Conservation (phyloP, 2,797 vertebrate species). For the Parotocinclus haroldoi region DNA sequence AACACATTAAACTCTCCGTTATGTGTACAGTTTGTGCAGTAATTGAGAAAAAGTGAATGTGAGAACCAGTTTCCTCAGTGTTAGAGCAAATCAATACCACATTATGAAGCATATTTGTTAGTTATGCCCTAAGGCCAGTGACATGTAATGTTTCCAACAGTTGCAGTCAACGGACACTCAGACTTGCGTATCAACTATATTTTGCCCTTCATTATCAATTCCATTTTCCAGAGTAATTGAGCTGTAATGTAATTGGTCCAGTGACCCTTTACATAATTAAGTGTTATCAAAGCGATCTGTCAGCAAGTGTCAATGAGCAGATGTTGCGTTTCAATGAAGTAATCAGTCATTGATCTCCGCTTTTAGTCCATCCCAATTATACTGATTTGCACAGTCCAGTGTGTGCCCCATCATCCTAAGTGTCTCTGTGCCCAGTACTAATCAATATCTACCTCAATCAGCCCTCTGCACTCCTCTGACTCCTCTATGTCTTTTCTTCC, state of each 20-base stretch:
- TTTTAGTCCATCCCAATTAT: slow-evolving; percentile 54
- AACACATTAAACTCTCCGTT: background rate
- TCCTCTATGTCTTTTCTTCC: slow-evolving; percentile 36
- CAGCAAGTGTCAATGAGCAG: slow-evolving; percentile 45
- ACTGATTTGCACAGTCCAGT: slow-evolving; percentile 43
- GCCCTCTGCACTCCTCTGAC: slow-evolving; percentile 12
- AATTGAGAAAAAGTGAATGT: slow-evolving; percentile 11
- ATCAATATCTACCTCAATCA: slow-evolving; percentile 45
- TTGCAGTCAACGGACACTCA: slow-evolving; percentile 9
- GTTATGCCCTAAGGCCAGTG: slow-evolving; percentile 18
- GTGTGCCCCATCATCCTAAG: slow-evolving; percentile 30
- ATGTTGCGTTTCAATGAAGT: slow-evolving; percentile 50
- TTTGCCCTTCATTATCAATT: slow-evolving; percentile 43
- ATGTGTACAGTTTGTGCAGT: slow-evolving; percentile 12
- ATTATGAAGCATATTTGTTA: slow-evolving; percentile 22
- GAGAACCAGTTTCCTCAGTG: background rate
- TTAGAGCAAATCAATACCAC: slow-evolving; percentile 10
- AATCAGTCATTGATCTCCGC: slow-evolving; percentile 53
- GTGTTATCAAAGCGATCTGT: slow-evolving; percentile 53
- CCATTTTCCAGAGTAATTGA: slow-evolving; percentile 45
- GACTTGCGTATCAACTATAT: slow-evolving; percentile 36
- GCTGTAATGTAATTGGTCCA: slow-evolving; percentile 50
- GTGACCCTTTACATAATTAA: slow-evolving; percentile 51
- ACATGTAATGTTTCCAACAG: too few relatives aligned
- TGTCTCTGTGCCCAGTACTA: slow-evolving; percentile 24